Evolutionary conservation across 2,113 vertebrate species (phyloP).

Genomic region (Ursus arctos): DNA sequence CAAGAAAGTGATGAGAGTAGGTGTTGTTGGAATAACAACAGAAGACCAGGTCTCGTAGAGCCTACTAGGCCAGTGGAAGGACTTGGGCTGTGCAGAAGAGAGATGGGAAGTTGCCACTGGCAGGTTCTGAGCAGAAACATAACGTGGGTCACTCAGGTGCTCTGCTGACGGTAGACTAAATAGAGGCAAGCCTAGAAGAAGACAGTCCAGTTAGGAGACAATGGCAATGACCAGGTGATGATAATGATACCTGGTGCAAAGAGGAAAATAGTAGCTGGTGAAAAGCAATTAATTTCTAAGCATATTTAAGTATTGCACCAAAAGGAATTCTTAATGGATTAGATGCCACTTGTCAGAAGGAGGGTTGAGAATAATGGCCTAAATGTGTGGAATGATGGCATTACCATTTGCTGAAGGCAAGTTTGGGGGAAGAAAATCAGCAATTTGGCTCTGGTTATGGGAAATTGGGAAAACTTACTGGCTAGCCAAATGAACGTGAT

Average conservation of each 20-base stretch:
- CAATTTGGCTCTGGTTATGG: background rate
- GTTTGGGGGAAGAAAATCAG: background rate
- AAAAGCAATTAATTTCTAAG: background rate
- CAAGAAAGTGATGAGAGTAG: background rate
- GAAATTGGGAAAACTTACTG: background rate
- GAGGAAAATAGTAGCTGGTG: background rate
- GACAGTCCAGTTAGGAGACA: background rate
- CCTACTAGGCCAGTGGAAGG: background rate
- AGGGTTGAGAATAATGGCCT: background rate
- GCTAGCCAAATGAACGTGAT: background rate
- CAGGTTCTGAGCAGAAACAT: background rate
- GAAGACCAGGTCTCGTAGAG: background rate
- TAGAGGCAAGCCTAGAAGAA: background rate
- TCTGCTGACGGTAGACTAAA: background rate
- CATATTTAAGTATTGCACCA: background rate
- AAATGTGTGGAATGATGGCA: background rate
- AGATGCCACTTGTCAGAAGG: background rate
- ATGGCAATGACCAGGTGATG: background rate
- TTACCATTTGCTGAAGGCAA: background rate
- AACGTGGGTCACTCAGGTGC: too few relatives aligned
- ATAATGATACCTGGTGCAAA: too few relatives aligned
- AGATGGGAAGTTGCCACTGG: background rate
- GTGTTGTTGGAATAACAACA: background rate
- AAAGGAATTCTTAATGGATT: background rate
- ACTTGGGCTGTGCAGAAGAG: background rate